Evolutionary conservation across 1,140 invertebrate species (phyloP).

Genomic region (fruit fly (Drosophila melanogaster)): DNA sequence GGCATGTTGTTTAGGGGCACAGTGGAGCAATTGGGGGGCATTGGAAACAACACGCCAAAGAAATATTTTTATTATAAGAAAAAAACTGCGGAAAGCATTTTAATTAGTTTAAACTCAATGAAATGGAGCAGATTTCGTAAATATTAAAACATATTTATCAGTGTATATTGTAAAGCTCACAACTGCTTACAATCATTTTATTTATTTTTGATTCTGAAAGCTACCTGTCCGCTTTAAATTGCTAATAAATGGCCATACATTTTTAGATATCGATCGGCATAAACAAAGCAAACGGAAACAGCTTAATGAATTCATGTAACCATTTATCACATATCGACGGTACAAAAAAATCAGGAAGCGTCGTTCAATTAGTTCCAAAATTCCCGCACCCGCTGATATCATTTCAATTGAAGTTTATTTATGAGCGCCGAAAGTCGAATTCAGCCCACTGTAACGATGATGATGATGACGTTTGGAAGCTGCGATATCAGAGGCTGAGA

Average conservation of each 20-base stretch:
- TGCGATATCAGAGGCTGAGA: conserved; percentile 41
- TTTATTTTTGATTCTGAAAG: conserved; percentile 7
- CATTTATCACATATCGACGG: conserved; percentile 9
- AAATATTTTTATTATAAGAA: neutral
- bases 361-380: conserved; percentile 2
- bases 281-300: conserved; percentile 35
- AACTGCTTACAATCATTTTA: neutral
- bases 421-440: neutral
- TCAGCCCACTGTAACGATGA: conserved; percentile 29
- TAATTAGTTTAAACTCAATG: too few species aligned
- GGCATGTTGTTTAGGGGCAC: conserved; percentile 53
- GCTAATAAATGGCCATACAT: conserved; percentile 20
- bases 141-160: too few species aligned
- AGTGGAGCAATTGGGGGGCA: conserved; percentile 23
- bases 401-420: neutral
- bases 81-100: too few species aligned
- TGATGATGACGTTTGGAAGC: conserved; percentile 56
- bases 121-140: too few species aligned
- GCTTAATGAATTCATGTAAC: conserved; percentile 3
- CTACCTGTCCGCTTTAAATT: neutral
- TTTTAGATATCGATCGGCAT: conserved; percentile 18
- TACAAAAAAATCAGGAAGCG: conserved; percentile 6
- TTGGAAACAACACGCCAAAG: neutral
- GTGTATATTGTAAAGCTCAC: neutral
- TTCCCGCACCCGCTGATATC: neutral